A percentile compares a stretch with the other conserved stretches of the same genome.
Evolutionary conservation across 2,113 vertebrate genomes (phyloP).

Genomic region (Ameiurus melas): DNA sequence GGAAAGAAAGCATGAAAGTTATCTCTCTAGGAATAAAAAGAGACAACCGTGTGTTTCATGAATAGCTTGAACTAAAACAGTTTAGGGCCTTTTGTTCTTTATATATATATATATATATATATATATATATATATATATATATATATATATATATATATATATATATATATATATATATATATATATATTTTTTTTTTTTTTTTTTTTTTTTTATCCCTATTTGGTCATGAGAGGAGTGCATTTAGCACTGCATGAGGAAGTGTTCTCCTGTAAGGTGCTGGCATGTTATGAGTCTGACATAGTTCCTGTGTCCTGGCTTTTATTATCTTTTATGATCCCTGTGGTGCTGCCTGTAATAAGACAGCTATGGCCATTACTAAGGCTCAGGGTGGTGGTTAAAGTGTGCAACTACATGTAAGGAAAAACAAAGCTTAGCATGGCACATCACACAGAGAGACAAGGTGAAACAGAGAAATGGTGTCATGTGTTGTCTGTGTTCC

Average conservation of each 20-base stretch:
- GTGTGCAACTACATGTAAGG: slow-evolving; percentile 17
- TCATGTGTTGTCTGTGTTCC: slow-evolving; percentile 10
- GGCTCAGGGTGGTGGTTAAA: slow-evolving; percentile 45
- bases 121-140: too few relatives aligned
- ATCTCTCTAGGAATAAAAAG: neutral
- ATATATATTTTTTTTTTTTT: too few relatives aligned
- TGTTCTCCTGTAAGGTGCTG: slow-evolving; percentile 45
- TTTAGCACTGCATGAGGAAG: slow-evolving; percentile 49
- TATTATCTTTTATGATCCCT: slow-evolving; percentile 53
- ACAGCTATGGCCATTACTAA: slow-evolving; percentile 36
- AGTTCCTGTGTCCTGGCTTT: slow-evolving; percentile 60
- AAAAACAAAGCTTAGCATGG: slow-evolving; percentile 21
- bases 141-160: too few relatives aligned
- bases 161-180: too few relatives aligned
- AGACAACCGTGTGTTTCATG: neutral
- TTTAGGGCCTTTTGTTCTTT: slow-evolving; percentile 27
- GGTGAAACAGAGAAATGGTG: slow-evolving; percentile 8
- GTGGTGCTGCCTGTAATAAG: slow-evolving; percentile 59
- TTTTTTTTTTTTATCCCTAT: slow-evolving; percentile 43
- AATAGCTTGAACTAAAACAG: neutral
- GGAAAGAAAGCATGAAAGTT: slow-evolving; percentile 1
- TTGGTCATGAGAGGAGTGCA: slow-evolving; percentile 24
- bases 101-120: too few relatives aligned
- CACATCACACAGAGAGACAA: slow-evolving; percentile 13
- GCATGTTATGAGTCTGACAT: slow-evolving; percentile 58